Percentiles rank a stretch among this genome's conserved stretches.
Conservation (phyloP, 2,797 vertebrate species). For the Leucoraja ocellata region DNA sequence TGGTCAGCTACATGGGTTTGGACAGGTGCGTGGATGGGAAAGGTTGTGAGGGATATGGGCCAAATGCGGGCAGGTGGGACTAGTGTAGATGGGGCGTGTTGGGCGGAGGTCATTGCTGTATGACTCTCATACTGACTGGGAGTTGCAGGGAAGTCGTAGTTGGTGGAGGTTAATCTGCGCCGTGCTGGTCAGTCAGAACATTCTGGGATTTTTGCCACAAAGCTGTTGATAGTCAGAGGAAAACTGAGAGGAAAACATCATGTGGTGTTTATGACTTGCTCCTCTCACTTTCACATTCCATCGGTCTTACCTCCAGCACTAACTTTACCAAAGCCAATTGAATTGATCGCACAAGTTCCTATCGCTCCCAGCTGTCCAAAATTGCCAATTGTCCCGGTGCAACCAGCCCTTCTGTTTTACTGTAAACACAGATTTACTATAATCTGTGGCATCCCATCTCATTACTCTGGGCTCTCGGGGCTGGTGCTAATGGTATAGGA, state of each 20-base stretch:
- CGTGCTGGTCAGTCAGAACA: slow-evolving; percentile 39
- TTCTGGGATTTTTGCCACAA: slow-evolving; percentile 46
- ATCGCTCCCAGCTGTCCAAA: neutral
- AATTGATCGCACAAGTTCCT: neutral
- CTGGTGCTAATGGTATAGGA: no score
- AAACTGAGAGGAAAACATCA: slow-evolving; percentile 55
- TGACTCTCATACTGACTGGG: no score
- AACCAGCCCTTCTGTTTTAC: neutral
- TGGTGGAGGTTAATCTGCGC: slow-evolving; percentile 13
- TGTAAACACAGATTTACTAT: neutral
- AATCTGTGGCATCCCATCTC: neutral
- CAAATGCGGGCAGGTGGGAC: no score
- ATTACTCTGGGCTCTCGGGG: neutral
- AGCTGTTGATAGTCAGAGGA: slow-evolving; percentile 50
- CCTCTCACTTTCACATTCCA: slow-evolving; percentile 48
- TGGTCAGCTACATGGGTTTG: no score
- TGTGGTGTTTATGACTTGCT: slow-evolving; percentile 49
- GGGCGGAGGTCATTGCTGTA: no score
- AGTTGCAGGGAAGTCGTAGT: neutral
- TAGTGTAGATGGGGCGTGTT: neutral
- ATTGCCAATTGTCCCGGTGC: neutral
- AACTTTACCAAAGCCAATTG: neutral
- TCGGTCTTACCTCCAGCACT: slow-evolving; percentile 34
- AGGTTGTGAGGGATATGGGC: no score
- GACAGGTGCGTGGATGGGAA: no score